Base-by-base conservation (phyloP, 2,113 vertebrate genomes). In the Odobenus rosmarus region DNA sequence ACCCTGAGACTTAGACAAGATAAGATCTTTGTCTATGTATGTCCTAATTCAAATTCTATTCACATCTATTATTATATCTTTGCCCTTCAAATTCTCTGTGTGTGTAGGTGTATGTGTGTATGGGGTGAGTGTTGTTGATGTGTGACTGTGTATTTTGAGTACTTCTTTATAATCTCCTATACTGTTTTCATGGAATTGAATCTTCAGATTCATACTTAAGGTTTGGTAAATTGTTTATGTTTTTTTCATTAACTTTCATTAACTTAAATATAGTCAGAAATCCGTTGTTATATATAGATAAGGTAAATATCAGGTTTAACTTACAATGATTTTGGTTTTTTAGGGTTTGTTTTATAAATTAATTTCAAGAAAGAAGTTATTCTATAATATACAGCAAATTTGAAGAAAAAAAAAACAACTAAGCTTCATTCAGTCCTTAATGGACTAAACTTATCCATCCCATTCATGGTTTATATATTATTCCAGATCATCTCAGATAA, bases 391-490 rank as follows among this genome's bases (percentile, higher is more conserved):
- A 62, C 2, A 92, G 23, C 4, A 92, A 36, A 74, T 77, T 46
- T 59, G 4, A 1, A 46, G 5, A 21, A n/a, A 19, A 81, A 42
- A 16, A 42, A 15, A 46, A 76, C 49, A 53, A 2, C 10, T 24
- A 3, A 79, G 9, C 18, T 81, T 51, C 14, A 42, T 55, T 42
- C 16, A 42, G 14, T 72, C 9, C 62, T 53, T 42, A 67, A 7
- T 88, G 11, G 21, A 57, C 51, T 28, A 15, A 79, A 0, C 4
- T n/a, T 26, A 12, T 21, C 19, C 4, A 0, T 51, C 4, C 2
- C 24, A 26, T 15, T 31, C 9, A 53, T 18, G 9, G 24, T 74
- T 88, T 74, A 53, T 16, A 59, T 39, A 79, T 74, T 36, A 51
- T 51, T 3, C 3, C 31, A 71, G 18, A 21, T 72, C 11, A 71